Evolutionary conservation across 2,888 invertebrate genomes (phyloP), one percentile per base, ranked within the genome.

Genomic region (Nomada fucata): DNA sequence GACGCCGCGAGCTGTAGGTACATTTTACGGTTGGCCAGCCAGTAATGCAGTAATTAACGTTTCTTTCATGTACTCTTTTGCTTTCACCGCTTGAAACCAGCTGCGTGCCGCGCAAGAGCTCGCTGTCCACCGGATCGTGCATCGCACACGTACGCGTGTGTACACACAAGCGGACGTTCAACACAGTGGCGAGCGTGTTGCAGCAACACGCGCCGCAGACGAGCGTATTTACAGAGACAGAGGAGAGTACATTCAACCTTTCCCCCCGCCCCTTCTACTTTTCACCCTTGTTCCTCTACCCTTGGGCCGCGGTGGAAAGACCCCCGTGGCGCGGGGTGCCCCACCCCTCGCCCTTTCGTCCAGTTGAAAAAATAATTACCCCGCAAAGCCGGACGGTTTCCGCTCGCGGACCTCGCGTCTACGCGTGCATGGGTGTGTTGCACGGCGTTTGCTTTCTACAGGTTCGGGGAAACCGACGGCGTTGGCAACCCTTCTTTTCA

Each of bases 31-130:
- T 89, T 82, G 88, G 89, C 86, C 82, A 84, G 88, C 87, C 87
- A 79, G 88, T 91, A 90, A 91, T 90, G 90, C 83, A 88, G 87
- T 90, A 91, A 91, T 91, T 91, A 91, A 89, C 90, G 89, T 91
- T 90, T 91, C 91, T 91, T 91, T 91, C 90, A 89, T 90, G 88
- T 87, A 86, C 84, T 86, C 89, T 86, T 88, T 88, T 81, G 86
- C 86, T 87, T 81, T 83, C 87, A 83, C 80, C 85, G 84, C 83
- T 82, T 73, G 82, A 85, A 84, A 83, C 86, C 88, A 88, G 87
- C 86, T 88, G 88, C 77, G 82, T 64, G 61, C 77, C 60, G 67
- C 65, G 76, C 61, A 71, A 76, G 85, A 76, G 59, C 55, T 64
- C 57, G 44, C 57, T 72, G 81, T 76, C 83, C 74, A 64, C 74